phyloP scores from a whole-genome alignment of 2,888 invertebrate species.

The Nomada hirtipes region DNA sequence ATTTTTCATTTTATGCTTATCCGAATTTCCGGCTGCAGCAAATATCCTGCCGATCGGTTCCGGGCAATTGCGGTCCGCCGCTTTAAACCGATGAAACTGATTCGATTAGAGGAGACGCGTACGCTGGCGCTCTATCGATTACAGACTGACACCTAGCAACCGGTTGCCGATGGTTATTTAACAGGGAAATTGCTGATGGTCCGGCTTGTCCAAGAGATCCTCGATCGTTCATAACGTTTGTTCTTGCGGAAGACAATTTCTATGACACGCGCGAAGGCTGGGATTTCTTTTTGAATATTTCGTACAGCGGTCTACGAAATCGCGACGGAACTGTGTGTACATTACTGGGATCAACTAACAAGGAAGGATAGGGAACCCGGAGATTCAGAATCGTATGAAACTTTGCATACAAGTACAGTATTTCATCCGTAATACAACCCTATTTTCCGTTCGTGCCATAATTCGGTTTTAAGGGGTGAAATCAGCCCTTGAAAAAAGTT shows the following conservation, averaged over 20 bases:
- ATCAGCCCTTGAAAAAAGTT: too few species aligned
- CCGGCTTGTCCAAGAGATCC: neutral
- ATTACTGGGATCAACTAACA: too few species aligned
- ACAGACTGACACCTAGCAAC: slow-evolving; percentile 47
- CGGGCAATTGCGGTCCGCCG: slow-evolving; percentile 56
- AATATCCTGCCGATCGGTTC: slow-evolving; percentile 53
- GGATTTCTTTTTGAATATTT: neutral
- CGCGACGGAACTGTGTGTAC: too few species aligned
- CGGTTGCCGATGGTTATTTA: slow-evolving; percentile 39
- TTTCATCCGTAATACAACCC: too few species aligned
- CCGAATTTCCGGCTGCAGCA: slow-evolving; percentile 49
- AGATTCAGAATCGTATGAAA: too few species aligned
- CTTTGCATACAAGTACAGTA: too few species aligned
- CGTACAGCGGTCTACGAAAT: too few species aligned
- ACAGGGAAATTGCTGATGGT: slow-evolving; percentile 5
- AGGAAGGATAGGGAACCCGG: too few species aligned
- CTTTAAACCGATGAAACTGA: slow-evolving; percentile 59
- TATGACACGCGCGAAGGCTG: neutral
- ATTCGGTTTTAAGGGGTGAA: too few species aligned
- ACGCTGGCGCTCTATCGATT: slow-evolving; percentile 51
- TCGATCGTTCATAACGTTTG: neutral
- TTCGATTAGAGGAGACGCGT: slow-evolving; percentile 54
- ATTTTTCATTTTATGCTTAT: slow-evolving; percentile 59
- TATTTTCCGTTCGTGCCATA: too few species aligned
- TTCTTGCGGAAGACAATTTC: neutral